These are phyloP conservation scores for Mesoclemmys tuberculata DNA, from an alignment of 2,113 vertebrate genomes.

Conservation along the genomic window DNA sequence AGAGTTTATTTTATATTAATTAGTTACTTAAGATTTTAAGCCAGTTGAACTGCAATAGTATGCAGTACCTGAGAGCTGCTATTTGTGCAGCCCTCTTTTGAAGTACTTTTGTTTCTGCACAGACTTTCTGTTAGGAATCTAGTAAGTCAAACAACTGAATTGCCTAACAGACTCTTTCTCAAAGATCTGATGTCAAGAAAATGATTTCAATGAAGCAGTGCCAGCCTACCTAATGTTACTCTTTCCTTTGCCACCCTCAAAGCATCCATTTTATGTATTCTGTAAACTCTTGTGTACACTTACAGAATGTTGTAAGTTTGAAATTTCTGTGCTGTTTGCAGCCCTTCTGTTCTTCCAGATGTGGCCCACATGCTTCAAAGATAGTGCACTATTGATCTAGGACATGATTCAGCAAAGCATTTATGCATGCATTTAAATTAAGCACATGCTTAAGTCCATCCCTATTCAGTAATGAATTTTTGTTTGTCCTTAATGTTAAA, in stretches of 20 bases:
- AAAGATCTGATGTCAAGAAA: background rate
- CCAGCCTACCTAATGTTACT: background rate
- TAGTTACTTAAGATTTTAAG: background rate
- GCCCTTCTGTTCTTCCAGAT: background rate
- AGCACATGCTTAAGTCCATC: rapidly evolving
- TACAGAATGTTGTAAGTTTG: rapidly evolving
- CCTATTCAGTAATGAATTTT: rapidly evolving
- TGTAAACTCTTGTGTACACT: rapidly evolving
- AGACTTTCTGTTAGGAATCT: background rate
- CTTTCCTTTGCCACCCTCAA: background rate
- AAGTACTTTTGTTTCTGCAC: rapidly evolving
- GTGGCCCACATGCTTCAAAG: background rate
- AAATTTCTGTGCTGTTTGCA: rapidly evolving
- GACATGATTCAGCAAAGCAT: rapidly evolving
- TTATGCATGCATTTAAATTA: rapidly evolving
- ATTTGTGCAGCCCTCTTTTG: background rate
- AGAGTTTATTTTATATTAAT: background rate
- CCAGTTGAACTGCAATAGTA: rapidly evolving
- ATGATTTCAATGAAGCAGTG: rapidly evolving
- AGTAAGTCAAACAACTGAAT: rapidly evolving
- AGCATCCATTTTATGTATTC: rapidly evolving
- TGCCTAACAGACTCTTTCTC: background rate
- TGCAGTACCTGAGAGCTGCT: background rate
- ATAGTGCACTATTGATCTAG: background rate
- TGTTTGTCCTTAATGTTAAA: background rate